Conservation (phyloP, 2,797 vertebrate species). For the Manis pentadactyla region DNA sequence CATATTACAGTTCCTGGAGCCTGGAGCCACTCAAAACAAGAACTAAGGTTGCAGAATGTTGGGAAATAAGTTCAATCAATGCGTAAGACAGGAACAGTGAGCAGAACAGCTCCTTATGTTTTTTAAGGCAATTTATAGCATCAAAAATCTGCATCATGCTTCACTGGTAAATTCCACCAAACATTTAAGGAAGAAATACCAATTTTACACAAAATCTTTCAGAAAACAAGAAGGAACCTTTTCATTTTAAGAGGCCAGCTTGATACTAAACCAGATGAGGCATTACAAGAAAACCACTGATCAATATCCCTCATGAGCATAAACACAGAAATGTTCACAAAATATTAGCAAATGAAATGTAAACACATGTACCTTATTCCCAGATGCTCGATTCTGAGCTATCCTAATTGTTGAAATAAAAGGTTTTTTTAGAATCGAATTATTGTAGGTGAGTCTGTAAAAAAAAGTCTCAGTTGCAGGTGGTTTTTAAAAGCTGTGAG, state of each 20-base stretch:
- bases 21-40: not conserved
- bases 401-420: not conserved
- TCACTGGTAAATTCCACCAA: constrained; percentile 39
- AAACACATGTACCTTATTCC: not conserved
- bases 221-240: not conserved
- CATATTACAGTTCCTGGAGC: not conserved
- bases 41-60: constrained; percentile 35
- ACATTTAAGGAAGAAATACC: constrained; percentile 19
- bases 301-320: not conserved
- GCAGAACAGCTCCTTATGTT: not conserved
- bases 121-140: constrained; percentile 57
- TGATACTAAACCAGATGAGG: not conserved
- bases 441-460: not conserved
- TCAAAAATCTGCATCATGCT: constrained; percentile 53
- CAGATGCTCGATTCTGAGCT: not conserved
- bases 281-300: not conserved
- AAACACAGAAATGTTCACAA: not conserved
- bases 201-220: not conserved
- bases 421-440: not conserved
- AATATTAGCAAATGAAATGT: not conserved
- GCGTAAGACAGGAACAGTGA: constrained; percentile 33
- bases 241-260: not conserved
- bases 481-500: not conserved
- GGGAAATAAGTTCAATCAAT: constrained; percentile 51
- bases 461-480: not conserved